These are phyloP conservation scores for Xanthia icteritia DNA, from an alignment of 2,888 invertebrate genomes.

Conservation along the genomic window DNA sequence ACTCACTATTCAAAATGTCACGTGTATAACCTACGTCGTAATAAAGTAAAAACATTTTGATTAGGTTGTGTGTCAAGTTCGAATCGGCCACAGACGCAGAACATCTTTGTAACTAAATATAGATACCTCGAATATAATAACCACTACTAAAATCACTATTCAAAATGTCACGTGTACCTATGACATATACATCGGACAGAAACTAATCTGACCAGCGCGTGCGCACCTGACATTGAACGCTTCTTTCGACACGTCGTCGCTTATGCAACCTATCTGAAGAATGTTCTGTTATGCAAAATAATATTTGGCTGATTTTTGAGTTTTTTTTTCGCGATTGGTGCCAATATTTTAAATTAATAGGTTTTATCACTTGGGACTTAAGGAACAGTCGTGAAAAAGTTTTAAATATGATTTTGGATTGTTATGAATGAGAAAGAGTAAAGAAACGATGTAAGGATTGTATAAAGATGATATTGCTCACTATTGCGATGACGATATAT, in stretches of 20 bases:
- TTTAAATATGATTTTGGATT: no score
- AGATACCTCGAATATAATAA: neutral
- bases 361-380: neutral
- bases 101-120: neutral
- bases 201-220: constrained; percentile 4
- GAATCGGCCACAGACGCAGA: neutral
- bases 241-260: constrained; percentile 35
- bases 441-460: neutral
- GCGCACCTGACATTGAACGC: constrained; percentile 56
- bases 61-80: neutral
- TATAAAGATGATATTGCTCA: neutral
- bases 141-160: neutral
- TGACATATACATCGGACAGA: constrained; percentile 22
- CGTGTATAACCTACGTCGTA: constrained; percentile 9
- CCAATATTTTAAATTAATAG: neutral
- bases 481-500: neutral
- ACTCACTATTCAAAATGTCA: constrained; percentile 2
- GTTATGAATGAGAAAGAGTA: no score
- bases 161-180: constrained; percentile 16
- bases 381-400: neutral
- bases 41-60: neutral
- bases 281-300: constrained; percentile 37
- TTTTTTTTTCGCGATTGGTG: neutral
- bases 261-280: constrained; percentile 36
- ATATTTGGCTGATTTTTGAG: neutral